These are phyloP conservation scores for Amphilophus citrinellus DNA, from an alignment of 2,113 vertebrate species.

Conservation along the genomic window DNA sequence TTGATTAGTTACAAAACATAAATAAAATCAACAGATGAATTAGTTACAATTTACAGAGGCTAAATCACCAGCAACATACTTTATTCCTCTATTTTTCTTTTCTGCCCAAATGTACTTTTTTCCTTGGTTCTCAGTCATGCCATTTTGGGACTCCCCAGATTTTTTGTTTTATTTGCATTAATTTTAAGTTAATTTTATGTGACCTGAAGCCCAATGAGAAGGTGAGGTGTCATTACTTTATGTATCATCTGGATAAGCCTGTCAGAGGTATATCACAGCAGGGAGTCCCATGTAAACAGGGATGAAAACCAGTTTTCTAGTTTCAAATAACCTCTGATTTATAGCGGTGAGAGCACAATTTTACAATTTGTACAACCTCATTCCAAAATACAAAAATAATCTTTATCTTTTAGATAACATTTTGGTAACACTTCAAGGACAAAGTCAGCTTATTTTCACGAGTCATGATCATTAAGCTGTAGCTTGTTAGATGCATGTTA, in stretches of 20 bases:
- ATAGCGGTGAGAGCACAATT: slow-evolving; percentile 74
- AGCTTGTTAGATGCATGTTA: slow-evolving; percentile 71
- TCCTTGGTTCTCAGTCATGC: slow-evolving; percentile 67
- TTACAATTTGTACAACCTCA: slow-evolving; percentile 83
- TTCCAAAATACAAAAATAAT: slow-evolving; percentile 87
- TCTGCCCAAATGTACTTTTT: slow-evolving; percentile 62
- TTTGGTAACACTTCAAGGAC: slow-evolving; percentile 85
- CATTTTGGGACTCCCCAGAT: slow-evolving; percentile 61
- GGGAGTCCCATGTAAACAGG: slow-evolving; percentile 66
- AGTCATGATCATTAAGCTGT: slow-evolving; percentile 64
- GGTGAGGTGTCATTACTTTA: background rate
- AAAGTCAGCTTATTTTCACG: slow-evolving; percentile 68
- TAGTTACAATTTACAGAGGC: slow-evolving; percentile 82
- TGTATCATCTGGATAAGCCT: background rate
- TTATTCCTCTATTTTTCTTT: slow-evolving; percentile 52
- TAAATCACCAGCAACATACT: slow-evolving; percentile 77
- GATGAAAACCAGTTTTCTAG: slow-evolving; percentile 74
- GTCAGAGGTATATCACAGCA: slow-evolving; percentile 44
- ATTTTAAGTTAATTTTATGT: slow-evolving; percentile 22
- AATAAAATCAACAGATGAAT: slow-evolving; percentile 84
- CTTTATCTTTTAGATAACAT: slow-evolving; percentile 81
- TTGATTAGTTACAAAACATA: slow-evolving; percentile 87
- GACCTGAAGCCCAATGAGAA: slow-evolving; percentile 13
- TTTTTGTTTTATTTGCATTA: slow-evolving; percentile 27
- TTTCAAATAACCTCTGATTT: slow-evolving; percentile 73